phyloP scores from a whole-genome alignment of 2,797 vertebrate genomes.

The Smutsia gigantea region DNA sequence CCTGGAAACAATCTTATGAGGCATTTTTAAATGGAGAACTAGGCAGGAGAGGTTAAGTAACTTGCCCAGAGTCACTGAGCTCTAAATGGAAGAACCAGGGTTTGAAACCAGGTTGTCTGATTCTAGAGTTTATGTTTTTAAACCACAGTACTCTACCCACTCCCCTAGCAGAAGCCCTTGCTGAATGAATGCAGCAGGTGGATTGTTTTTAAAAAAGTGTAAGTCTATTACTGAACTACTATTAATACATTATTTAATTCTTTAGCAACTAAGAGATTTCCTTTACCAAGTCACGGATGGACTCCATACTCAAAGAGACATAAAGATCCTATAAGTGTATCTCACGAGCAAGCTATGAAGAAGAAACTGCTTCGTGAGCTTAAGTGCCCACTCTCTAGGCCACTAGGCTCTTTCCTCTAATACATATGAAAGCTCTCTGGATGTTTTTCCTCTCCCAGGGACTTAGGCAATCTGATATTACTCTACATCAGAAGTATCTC shows the following conservation, averaged over 20 bases:
- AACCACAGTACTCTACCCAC: not conserved
- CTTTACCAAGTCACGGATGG: constrained; percentile 16
- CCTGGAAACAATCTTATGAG: constrained; percentile 29
- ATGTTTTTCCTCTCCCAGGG: not conserved
- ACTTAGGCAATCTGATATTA: constrained; percentile 1
- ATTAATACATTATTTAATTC: not conserved
- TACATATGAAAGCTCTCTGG: not conserved
- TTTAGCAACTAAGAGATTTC: constrained; percentile 24
- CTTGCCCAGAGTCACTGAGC: not conserved
- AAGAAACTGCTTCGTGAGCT: not conserved
- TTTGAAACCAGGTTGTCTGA: not conserved
- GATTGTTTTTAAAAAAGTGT: not conserved
- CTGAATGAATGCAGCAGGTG: constrained; percentile 3
- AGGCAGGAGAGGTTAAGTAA: constrained; percentile 5
- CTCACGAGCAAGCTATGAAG: not conserved
- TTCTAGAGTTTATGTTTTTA: constrained; percentile 26
- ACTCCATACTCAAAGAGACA: not conserved
- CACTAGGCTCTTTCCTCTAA: not conserved
- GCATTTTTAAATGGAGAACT: not conserved
- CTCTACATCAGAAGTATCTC: not conserved
- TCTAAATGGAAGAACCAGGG: not conserved
- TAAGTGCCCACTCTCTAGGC: not conserved
- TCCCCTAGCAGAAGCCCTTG: not conserved
- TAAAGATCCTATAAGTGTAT: not conserved
- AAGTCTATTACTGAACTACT: constrained; percentile 33